Conservation (phyloP, 2,797 vertebrate species). For the Gallinago nigripennis region DNA sequence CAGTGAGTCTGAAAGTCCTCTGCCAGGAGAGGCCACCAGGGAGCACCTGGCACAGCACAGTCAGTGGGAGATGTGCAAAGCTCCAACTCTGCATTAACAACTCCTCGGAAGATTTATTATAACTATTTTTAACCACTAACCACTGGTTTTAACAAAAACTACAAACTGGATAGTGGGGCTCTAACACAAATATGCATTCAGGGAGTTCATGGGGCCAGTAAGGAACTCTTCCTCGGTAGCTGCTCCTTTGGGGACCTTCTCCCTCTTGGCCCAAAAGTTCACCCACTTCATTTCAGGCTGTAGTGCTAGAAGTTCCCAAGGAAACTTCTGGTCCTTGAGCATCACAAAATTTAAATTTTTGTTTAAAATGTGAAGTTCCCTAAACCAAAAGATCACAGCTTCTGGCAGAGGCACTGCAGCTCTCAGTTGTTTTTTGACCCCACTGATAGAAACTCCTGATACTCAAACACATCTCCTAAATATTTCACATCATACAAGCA, state of each 20-base stretch:
- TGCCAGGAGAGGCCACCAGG: neutral
- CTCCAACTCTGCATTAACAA: neutral
- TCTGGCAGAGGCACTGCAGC: neutral
- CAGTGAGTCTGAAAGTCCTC: neutral
- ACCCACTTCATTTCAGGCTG: neutral
- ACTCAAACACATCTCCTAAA: neutral
- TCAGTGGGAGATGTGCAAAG: neutral
- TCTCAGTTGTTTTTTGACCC: neutral
- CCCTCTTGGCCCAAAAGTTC: neutral
- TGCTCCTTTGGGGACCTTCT: neutral
- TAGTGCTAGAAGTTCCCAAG: neutral
- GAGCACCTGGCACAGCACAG: neutral
- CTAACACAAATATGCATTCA: neutral
- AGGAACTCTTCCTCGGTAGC: neutral
- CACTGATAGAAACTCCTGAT: accelerated
- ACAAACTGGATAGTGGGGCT: neutral
- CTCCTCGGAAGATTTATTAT: neutral
- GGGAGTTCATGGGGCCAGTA: neutral
- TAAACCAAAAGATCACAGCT: neutral
- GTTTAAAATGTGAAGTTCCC: neutral
- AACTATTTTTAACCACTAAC: neutral
- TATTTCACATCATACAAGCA: neutral
- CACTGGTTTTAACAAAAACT: neutral
- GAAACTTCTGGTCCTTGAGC: neutral
- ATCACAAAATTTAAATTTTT: neutral